phyloP scores from a whole-genome alignment of 2,797 vertebrate genomes.

The Tapirus indicus region DNA sequence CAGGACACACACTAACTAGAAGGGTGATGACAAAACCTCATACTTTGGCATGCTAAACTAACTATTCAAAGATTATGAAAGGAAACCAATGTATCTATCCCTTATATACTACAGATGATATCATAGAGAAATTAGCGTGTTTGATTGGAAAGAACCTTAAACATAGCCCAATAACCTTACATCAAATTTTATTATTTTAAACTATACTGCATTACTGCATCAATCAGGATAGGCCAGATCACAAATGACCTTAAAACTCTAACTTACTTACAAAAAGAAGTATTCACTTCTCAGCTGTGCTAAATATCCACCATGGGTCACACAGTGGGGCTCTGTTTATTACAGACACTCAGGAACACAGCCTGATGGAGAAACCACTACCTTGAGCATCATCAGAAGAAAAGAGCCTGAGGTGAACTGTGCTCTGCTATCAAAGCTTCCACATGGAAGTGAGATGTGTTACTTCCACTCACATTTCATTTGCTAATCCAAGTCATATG shows the following conservation, averaged over 20 bases:
- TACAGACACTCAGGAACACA: background rate
- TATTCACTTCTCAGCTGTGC: conserved; percentile 4
- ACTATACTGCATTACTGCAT: background rate
- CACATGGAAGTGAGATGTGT: background rate
- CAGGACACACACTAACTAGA: background rate
- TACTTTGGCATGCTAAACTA: background rate
- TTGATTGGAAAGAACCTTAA: background rate
- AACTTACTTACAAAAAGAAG: background rate
- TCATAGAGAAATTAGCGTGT: background rate
- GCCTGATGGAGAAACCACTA: background rate
- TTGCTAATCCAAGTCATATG: background rate
- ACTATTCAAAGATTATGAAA: background rate
- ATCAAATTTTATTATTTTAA: background rate
- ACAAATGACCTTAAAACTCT: background rate
- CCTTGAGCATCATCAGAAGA: background rate
- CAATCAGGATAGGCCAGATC: background rate
- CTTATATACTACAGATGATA: background rate
- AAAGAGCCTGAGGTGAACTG: background rate
- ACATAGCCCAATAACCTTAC: background rate
- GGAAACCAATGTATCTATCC: background rate
- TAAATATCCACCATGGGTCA: background rate
- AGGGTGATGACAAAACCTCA: background rate
- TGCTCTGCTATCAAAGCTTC: background rate
- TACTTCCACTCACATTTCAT: background rate
- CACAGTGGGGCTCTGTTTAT: background rate